phyloP scores from a whole-genome alignment of 1,140 invertebrate genomes.

The Telenomus remus region DNA sequence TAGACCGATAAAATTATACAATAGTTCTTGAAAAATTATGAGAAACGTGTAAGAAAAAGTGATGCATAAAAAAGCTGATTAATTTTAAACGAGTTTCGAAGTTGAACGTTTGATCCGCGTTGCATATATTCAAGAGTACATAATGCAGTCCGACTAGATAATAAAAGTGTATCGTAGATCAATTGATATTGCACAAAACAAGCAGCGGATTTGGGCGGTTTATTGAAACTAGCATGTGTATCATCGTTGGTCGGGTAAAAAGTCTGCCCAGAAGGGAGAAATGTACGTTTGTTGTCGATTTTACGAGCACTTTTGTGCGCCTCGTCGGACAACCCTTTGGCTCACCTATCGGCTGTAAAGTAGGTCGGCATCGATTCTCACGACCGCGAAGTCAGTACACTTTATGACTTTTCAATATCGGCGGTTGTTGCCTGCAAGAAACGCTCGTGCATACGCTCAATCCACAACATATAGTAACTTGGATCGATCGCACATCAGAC shows the following conservation, averaged over 20 bases:
- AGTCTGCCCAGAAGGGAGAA: neutral
- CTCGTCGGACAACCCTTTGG: conserved; percentile 54
- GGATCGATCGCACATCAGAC: conserved; percentile 33
- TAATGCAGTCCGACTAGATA: conserved; percentile 3
- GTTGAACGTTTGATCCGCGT: no score
- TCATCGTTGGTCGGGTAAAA: no score
- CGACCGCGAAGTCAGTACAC: conserved; percentile 55
- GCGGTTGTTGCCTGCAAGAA: conserved; percentile 54
- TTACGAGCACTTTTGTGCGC: conserved; percentile 50
- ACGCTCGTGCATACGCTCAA: conserved; percentile 34
- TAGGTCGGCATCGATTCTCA: conserved; percentile 58
- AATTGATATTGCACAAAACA: conserved; percentile 14
- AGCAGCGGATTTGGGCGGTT: neutral
- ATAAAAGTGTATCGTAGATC: conserved; percentile 8
- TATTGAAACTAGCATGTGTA: conserved; percentile 25
- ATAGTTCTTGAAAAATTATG: no score
- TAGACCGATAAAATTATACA: no score
- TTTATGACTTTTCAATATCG: conserved; percentile 61
- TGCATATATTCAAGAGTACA: no score
- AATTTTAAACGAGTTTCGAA: no score
- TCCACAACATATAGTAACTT: conserved; percentile 20
- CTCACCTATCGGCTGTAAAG: conserved; percentile 55
- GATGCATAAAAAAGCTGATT: no score
- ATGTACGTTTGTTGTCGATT: conserved; percentile 41
- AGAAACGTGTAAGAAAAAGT: no score